These are phyloP conservation scores for Ricordea florida DNA, from an alignment of 92 coral and sea anemone species.

Conservation along the genomic window DNA sequence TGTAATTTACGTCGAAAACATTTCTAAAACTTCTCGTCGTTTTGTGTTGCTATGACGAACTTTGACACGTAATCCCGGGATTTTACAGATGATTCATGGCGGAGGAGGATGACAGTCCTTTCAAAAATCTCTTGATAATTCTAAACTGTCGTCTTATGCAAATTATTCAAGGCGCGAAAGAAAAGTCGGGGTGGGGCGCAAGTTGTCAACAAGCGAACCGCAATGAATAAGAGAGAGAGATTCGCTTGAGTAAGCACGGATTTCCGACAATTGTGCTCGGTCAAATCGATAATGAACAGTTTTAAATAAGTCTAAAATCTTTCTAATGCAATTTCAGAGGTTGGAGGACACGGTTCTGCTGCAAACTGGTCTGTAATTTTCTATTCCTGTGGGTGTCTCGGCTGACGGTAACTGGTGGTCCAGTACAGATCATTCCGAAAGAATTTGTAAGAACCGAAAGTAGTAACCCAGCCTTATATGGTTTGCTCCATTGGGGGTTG, in stretches of 20 bases:
- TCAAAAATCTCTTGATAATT: slow-evolving; percentile 3
- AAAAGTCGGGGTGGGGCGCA: slow-evolving; percentile 40
- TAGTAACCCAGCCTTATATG: slow-evolving; percentile 99
- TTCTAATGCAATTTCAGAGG: not conserved
- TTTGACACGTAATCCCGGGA: slow-evolving; percentile 3
- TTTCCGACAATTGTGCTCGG: slow-evolving; percentile 16
- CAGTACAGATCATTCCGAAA: slow-evolving; percentile 85
- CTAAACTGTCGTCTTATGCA: slow-evolving; percentile 46
- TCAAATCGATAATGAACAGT: not conserved
- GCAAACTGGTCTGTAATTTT: no score
- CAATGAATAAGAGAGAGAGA: slow-evolving; percentile 4
- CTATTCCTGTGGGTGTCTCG: slow-evolving; percentile 23
- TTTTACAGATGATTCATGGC: slow-evolving; percentile 36
- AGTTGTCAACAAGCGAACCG: slow-evolving; percentile 29
- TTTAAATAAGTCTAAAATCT: not conserved
- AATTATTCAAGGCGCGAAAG: slow-evolving; percentile 28
- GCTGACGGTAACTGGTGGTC: slow-evolving; percentile 19
- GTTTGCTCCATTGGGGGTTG: slow-evolving; percentile 83
- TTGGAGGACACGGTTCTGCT: no score
- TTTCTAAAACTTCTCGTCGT: not conserved
- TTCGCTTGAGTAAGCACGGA: slow-evolving; percentile 37
- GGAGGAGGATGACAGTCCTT: slow-evolving; percentile 47
- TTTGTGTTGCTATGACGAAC: slow-evolving; percentile 1
- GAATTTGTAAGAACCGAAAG: slow-evolving; percentile 97
- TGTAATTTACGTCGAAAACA: slow-evolving; percentile 16